Percentiles rank a stretch among this genome's conserved stretches.
These are phyloP conservation scores for Amniataba percoides DNA, from an alignment of 2,797 vertebrate species.

Conservation along the genomic window DNA sequence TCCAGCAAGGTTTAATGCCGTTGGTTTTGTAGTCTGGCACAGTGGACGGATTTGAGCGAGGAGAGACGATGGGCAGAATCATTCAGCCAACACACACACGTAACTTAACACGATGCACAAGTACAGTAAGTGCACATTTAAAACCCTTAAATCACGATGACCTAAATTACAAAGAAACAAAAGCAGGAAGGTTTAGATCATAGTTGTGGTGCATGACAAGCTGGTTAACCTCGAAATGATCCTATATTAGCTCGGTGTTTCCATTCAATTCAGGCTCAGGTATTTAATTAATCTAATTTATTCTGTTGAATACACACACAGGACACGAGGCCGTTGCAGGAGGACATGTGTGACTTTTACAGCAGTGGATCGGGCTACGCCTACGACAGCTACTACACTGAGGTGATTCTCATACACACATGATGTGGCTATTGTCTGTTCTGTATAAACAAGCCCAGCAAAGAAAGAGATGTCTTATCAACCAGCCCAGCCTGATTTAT, in stretches of 20 bases:
- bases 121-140: neutral
- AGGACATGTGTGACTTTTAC: slow-evolving; percentile 91
- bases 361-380: slow-evolving; percentile 87
- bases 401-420: slow-evolving; percentile 83
- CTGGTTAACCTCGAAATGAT: too few relatives aligned
- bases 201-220: neutral
- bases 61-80: neutral
- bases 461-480: too few relatives aligned
- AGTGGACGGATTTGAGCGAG: neutral
- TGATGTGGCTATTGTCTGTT: neutral
- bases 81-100: neutral
- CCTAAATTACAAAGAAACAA: neutral
- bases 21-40: slow-evolving; percentile 21
- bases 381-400: slow-evolving; percentile 90
- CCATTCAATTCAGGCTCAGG: neutral
- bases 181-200: neutral
- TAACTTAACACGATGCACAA: neutral
- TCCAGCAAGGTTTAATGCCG: slow-evolving; percentile 40
- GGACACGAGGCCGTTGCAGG: slow-evolving; percentile 90
- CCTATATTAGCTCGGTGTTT: neutral
- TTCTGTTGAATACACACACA: slow-evolving; percentile 61
- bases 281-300: neutral
- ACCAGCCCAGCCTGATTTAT: neutral
- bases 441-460: neutral
- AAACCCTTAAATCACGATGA: neutral